Percentiles rank a stretch among this genome's conserved stretches.
Conservation (phyloP, 2,888 invertebrate genomes). For the Osmoderma eremita region DNA sequence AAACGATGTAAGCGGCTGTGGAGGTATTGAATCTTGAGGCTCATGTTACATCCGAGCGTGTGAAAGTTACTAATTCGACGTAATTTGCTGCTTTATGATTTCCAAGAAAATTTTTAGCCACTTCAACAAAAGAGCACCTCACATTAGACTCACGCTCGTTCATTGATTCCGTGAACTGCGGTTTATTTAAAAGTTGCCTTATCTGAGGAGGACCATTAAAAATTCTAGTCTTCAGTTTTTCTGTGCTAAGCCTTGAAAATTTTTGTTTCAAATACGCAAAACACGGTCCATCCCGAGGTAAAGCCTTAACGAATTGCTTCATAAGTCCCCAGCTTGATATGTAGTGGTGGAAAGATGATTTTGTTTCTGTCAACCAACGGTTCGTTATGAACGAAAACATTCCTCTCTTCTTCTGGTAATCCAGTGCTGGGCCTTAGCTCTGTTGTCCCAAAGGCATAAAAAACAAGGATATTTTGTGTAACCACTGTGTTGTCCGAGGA, state of each 20-base stretch:
- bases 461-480: background rate
- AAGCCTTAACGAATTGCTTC: slow-evolving; percentile 2
- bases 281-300: background rate
- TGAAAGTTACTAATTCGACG: background rate
- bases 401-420: background rate
- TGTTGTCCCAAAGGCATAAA: slow-evolving; percentile 1
- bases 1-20: background rate
- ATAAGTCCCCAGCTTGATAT: background rate
- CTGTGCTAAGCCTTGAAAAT: slow-evolving; percentile 5
- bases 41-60: slow-evolving; percentile 1
- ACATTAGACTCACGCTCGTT: too few relatives aligned
- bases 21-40: background rate
- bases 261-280: slow-evolving; percentile 1
- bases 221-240: slow-evolving; percentile 7
- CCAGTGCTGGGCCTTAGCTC: slow-evolving; percentile 1
- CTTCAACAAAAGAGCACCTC: background rate
- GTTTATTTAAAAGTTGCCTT: too few relatives aligned
- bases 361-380: background rate
- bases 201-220: slow-evolving; percentile 7
- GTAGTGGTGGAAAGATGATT: background rate
- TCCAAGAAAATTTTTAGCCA: background rate
- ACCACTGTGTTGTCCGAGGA: background rate
- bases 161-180: too few relatives aligned
- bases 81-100: background rate
- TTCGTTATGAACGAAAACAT: background rate